Conservation (phyloP, 1,140 invertebrate species). For the Phymastichus coffea region DNA sequence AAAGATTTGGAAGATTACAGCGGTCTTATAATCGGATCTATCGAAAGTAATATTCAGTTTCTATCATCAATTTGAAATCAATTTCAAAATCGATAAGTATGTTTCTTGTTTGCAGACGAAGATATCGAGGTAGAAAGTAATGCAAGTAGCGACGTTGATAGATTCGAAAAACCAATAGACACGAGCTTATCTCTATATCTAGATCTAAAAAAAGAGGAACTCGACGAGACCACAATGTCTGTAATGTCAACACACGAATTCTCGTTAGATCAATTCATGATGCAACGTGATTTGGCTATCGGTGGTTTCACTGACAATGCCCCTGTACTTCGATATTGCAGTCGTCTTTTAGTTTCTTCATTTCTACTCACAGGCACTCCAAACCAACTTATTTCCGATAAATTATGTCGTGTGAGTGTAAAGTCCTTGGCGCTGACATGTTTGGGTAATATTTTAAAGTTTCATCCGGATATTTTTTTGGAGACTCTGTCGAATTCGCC, state of each 20-base stretch:
- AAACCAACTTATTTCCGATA: conserved; percentile 65
- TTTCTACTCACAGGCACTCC: conserved; percentile 73
- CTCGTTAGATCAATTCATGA: conserved; percentile 24
- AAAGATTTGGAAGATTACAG: conserved; percentile 41
- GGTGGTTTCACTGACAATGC: conserved; percentile 67
- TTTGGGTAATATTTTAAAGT: conserved; percentile 65
- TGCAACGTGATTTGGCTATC: conserved; percentile 60
- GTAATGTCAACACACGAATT: conserved; percentile 33
- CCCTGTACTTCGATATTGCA: conserved; percentile 72
- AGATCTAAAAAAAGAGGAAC: conserved; percentile 20
- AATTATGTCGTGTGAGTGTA: conserved; percentile 76
- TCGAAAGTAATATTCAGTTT: conserved; percentile 40
- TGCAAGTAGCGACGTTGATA: conserved; percentile 36
- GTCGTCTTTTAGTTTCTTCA: conserved; percentile 70
- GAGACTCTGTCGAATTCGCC: conserved; percentile 43
- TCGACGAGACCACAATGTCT: conserved; percentile 32
- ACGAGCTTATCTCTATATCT: conserved; percentile 18
- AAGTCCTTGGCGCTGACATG: conserved; percentile 80
- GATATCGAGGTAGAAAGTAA: conserved; percentile 37
- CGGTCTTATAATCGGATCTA: conserved; percentile 36
- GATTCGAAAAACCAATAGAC: conserved; percentile 30
- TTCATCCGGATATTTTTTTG: conserved; percentile 70
- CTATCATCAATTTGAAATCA: not conserved
- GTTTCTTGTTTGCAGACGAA: conserved; percentile 33
- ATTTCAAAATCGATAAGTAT: conserved; percentile 14